Conservation (phyloP, 2,113 vertebrate genomes). For the Heterotis niloticus region DNA sequence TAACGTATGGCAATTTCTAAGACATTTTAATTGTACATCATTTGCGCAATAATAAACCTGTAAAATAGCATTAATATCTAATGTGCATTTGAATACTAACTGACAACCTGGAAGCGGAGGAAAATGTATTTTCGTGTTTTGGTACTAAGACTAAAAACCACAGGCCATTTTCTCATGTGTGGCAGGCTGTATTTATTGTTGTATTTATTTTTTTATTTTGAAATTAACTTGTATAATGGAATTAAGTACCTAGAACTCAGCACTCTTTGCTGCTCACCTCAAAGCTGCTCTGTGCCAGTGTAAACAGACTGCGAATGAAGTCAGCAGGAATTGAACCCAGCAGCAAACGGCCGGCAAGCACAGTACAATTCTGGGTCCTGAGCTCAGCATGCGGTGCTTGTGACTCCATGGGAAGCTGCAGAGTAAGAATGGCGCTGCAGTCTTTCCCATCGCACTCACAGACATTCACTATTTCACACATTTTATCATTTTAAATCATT, state of each 20-base stretch:
- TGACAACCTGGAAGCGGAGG: too few relatives aligned
- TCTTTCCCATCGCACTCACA: background rate
- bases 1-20: too few relatives aligned
- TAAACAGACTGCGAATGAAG: constrained; percentile 47
- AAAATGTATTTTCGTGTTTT: too few relatives aligned
- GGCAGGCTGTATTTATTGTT: too few relatives aligned
- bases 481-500: too few relatives aligned
- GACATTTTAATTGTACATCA: constrained; percentile 1
- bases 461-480: too few relatives aligned
- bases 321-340: constrained; percentile 43
- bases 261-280: background rate
- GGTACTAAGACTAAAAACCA: too few relatives aligned
- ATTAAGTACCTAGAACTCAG: background rate
- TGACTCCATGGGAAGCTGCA: background rate
- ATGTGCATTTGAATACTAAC: background rate
- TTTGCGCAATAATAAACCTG: background rate
- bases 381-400: constrained; percentile 11
- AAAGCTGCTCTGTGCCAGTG: constrained; percentile 12
- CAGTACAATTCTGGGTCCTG: constrained; percentile 57
- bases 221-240: background rate
- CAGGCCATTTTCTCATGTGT: too few relatives aligned
- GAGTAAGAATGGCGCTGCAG: background rate
- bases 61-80: background rate
- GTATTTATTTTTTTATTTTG: background rate
- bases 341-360: constrained; percentile 32